Base-by-base conservation (phyloP, 2,888 invertebrate species). In the Drosophila neonasuta region DNA sequence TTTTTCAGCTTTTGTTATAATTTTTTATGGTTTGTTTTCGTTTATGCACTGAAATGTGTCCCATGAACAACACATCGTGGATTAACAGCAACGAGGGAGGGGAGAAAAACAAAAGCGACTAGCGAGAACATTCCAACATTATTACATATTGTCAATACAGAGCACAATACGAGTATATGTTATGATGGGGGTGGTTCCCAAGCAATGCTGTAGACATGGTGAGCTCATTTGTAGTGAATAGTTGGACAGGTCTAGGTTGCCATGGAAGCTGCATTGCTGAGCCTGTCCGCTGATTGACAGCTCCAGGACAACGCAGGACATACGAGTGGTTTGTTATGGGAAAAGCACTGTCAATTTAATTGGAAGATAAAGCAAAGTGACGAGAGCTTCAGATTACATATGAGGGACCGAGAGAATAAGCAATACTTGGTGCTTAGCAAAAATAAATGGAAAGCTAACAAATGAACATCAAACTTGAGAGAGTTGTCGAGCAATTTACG, bases 21-120 rank as follows among this genome's bases (percentile, higher is more conserved):
- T 62, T 66, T 70, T 57, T 80, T 77, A 80, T 78, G 76, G 51
- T 68, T 71, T 80, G 80, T 65, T 74, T 67, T 79, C 67, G 56
- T 68, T 81, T 83, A 83, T 79, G 81, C 67, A 57, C 54, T 46
- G 64, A 54, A 74, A 77, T 65, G 77, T 68, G 63, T 70, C 54
- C 58, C 57, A 54, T 52, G 65, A 71, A 64, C 57, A 71, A 62
- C 57, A 77, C 63, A 69, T 49, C 13, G 15, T 15, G 67, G 75
- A 66, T 74, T 75, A 76, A n/a, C 15, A 32, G 51, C 24, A 24
- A 5, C n/a, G 36, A 32, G 36, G 11, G 29, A 20, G 39, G 13
- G 29, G 15, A 11, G 32, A 3, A 10, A 29, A 49, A 54, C 42
- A 55, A 57, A 36, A 56, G 29, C 46, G n/a, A 15, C 17, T n/a